A percentile compares a stretch with the other conserved stretches of the same genome.
phyloP scores from a whole-genome alignment of 2,113 vertebrate genomes.

The Hypanus sabinus region DNA sequence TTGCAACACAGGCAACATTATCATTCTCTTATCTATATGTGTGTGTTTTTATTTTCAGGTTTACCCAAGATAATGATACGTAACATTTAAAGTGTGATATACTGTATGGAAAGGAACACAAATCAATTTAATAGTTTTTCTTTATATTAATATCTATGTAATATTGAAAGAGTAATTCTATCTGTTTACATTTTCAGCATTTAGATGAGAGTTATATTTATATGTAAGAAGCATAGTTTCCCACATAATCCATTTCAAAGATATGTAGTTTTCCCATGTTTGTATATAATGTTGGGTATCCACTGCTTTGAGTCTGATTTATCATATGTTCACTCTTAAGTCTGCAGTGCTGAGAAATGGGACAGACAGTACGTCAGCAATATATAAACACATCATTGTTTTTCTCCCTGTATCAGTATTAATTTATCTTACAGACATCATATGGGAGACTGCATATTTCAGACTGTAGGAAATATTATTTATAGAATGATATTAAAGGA shows the following conservation, averaged over 20 bases:
- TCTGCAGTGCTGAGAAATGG: neutral
- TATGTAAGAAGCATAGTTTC: neutral
- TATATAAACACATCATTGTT: neutral
- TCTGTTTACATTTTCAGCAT: neutral
- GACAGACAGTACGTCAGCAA: neutral
- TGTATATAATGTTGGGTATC: neutral
- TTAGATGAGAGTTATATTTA: neutral
- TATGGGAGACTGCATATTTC: neutral
- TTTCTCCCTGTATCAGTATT: neutral
- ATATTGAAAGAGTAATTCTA: neutral
- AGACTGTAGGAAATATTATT: neutral
- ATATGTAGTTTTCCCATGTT: neutral
- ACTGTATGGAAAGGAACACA: neutral
- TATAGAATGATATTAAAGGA: neutral
- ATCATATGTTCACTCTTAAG: neutral
- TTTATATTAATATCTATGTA: neutral
- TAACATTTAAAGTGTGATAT: neutral
- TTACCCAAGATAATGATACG: neutral
- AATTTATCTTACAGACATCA: neutral
- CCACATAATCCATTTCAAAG: neutral
- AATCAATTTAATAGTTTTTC: neutral
- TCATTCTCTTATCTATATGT: neutral
- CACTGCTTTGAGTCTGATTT: neutral
- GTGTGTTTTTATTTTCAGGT: neutral
- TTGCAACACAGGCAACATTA: neutral